phyloP scores from a whole-genome alignment of 2,113 vertebrate genomes.

The Grallaria varia region DNA sequence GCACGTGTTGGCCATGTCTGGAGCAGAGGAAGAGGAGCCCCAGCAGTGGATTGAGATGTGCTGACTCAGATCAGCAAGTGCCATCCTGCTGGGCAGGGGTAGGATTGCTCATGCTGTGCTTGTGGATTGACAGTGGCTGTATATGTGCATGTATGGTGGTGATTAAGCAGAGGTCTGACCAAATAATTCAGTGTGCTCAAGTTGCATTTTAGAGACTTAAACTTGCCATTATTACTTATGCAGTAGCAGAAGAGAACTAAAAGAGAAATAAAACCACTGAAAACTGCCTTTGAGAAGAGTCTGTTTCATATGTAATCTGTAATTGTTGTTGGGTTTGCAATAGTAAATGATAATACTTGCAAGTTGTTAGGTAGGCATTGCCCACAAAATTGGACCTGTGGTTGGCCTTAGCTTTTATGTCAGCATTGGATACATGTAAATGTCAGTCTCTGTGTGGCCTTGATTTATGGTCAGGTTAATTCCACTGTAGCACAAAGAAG shows the following conservation, averaged over 20 bases:
- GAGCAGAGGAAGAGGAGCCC: neutral
- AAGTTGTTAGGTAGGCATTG: neutral
- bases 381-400: neutral
- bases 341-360: neutral
- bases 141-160: neutral
- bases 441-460: neutral
- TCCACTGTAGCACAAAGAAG: neutral
- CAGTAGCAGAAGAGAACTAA: neutral
- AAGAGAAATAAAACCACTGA: neutral
- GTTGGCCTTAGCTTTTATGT: neutral
- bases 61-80: neutral
- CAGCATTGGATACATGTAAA: neutral
- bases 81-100: neutral
- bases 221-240: neutral
- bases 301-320: neutral
- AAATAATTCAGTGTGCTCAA: neutral
- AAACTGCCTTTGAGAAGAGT: neutral
- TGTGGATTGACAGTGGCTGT: neutral
- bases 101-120: neutral
- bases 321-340: neutral
- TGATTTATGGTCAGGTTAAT: neutral
- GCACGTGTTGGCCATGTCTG: neutral
- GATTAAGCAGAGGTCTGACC: neutral
- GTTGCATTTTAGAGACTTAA: neutral
- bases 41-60: neutral